Conservation (phyloP, 2,113 vertebrate species). For the Trinectes maculatus region DNA sequence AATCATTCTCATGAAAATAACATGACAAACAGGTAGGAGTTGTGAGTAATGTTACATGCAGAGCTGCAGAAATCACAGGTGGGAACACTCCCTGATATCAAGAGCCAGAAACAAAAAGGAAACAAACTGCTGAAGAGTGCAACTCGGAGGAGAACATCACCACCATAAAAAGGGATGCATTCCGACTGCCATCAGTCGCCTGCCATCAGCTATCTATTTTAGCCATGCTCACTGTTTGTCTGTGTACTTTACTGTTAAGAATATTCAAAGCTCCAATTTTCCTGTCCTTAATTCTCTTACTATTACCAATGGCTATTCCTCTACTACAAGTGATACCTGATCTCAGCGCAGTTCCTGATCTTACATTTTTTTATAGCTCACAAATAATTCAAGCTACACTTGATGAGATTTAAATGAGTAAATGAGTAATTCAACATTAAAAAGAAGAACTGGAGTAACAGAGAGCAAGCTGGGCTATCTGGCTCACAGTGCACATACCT, state of each 20-base stretch:
- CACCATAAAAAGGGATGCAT: no score
- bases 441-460: constrained; percentile 13
- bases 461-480: constrained; percentile 11
- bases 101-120: neutral
- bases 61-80: constrained; percentile 16
- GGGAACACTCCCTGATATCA: neutral
- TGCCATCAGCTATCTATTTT: no score
- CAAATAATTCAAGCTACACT: no score
- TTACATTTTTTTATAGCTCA: no score
- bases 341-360: no score
- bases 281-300: no score
- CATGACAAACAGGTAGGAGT: constrained; percentile 21
- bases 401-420: neutral
- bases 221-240: no score
- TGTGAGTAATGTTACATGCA: constrained; percentile 43
- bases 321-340: no score
- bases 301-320: no score
- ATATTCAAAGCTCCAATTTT: no score
- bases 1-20: constrained; percentile 20
- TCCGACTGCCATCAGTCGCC: neutral
- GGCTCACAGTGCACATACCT: constrained; percentile 59
- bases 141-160: neutral
- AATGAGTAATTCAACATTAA: constrained; percentile 1
- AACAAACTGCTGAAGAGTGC: neutral
- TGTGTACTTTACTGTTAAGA: no score